These are phyloP conservation scores for Pyrrhosoma nymphula DNA, from an alignment of 2,888 invertebrate genomes.

Conservation along the genomic window DNA sequence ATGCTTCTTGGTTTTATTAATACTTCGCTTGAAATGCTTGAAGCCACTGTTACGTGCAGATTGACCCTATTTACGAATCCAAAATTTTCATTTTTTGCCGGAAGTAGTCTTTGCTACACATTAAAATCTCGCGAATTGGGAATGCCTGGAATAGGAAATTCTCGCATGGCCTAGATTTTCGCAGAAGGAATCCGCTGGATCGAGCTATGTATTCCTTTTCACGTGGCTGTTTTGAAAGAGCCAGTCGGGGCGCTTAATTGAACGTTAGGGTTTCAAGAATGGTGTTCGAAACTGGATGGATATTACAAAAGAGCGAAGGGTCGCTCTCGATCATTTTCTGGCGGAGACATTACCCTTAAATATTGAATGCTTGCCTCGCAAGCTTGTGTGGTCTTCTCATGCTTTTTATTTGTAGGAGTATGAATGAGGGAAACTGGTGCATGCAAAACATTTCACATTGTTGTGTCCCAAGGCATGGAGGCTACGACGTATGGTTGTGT, in stretches of 20 bases:
- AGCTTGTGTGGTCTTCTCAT: not conserved
- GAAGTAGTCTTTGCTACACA: not conserved
- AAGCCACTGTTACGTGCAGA: not conserved
- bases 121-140: not conserved
- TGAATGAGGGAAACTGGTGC: not conserved
- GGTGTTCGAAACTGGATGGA: not conserved
- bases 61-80: not conserved
- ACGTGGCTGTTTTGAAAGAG: not conserved
- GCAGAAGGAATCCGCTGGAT: not conserved
- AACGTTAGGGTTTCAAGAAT: slow-evolving; percentile 14
- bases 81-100: not conserved
- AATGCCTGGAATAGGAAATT: not conserved
- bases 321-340: not conserved
- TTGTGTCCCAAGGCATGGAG: not conserved
- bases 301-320: not conserved
- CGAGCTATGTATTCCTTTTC: not conserved
- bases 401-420: not conserved
- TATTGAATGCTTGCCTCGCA: not conserved
- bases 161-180: not conserved
- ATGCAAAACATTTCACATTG: not conserved
- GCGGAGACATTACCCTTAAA: not conserved
- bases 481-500: not conserved
- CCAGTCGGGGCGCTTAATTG: not conserved
- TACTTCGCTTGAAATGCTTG: not conserved
- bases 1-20: not conserved